Evolutionary conservation across 2,797 vertebrate species (phyloP).

Genomic region (Vultur gryphus): DNA sequence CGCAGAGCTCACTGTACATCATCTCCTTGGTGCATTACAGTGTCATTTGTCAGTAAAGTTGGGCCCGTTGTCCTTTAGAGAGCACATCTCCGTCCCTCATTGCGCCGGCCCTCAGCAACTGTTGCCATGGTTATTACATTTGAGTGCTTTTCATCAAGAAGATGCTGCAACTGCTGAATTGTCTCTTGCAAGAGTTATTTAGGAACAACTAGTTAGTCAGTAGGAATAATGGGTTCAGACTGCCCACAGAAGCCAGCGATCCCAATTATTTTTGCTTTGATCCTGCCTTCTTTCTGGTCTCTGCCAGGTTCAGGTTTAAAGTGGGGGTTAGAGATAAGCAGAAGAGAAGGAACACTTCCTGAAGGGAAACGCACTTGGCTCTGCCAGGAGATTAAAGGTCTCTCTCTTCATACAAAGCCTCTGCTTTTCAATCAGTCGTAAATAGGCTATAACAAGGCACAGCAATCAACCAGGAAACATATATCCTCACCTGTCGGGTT

Average conservation of each 20-base stretch:
- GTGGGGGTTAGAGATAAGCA: not conserved
- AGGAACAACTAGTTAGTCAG: conserved; percentile 42
- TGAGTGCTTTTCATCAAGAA: conserved; percentile 50
- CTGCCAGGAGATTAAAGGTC: conserved; percentile 47
- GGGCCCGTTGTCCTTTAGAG: not conserved
- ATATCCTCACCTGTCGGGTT: not conserved
- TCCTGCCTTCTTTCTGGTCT: conserved; percentile 24
- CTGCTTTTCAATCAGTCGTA: conserved; percentile 26
- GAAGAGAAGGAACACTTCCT: conserved; percentile 2
- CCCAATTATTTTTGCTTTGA: conserved; percentile 39
- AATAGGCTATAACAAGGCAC: conserved; percentile 28
- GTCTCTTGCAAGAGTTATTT: conserved; percentile 45
- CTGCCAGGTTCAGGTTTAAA: conserved; percentile 7
- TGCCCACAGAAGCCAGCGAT: conserved; percentile 22
- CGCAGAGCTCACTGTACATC: accelerated
- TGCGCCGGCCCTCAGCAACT: conserved; percentile 14
- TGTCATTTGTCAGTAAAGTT: not conserved
- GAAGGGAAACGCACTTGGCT: conserved; percentile 18
- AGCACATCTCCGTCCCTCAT: not conserved
- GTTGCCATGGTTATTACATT: conserved; percentile 67
- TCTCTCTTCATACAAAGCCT: conserved; percentile 41
- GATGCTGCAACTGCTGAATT: conserved; percentile 34
- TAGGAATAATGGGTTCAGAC: conserved; percentile 33
- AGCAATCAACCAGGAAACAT: conserved; percentile 17
- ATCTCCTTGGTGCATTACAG: not conserved